Percentiles rank a stretch among this genome's conserved stretches.
Conservation (phyloP, 2,888 invertebrate genomes). For the Hypselothyrea guttata region DNA sequence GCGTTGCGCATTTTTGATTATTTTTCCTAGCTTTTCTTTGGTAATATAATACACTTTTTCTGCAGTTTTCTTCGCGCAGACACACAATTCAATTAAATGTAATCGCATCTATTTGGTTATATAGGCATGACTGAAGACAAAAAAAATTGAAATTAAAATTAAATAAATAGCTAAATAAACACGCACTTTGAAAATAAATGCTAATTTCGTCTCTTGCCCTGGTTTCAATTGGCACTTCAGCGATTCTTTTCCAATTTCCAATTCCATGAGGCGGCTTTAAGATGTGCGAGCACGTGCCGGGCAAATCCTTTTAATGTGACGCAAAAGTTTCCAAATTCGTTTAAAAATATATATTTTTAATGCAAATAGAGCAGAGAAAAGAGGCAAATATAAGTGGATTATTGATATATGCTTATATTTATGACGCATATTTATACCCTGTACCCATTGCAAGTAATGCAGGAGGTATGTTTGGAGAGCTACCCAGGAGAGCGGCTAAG, state of each 20-base stretch:
- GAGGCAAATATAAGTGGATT: constrained; percentile 23
- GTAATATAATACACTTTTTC: constrained; percentile 62
- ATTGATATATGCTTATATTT: constrained; percentile 13
- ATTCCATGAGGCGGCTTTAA: constrained; percentile 10
- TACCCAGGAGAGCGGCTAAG: no score
- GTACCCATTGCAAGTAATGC: no score
- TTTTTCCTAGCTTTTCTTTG: constrained; percentile 27
- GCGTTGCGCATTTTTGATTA: constrained; percentile 59
- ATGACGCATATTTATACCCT: neutral
- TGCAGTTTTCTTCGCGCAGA: constrained; percentile 17
- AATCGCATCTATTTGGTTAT: constrained; percentile 74
- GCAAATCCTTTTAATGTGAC: constrained; percentile 76
- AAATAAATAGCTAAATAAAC: constrained; percentile 74
- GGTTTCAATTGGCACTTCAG: constrained; percentile 47
- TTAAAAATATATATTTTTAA: constrained; percentile 15
- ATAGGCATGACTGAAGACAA: constrained; percentile 60
- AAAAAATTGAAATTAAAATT: constrained; percentile 21
- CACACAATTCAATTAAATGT: constrained; percentile 79
- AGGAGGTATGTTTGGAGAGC: no score
- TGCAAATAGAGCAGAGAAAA: no score
- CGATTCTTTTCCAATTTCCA: constrained; percentile 21
- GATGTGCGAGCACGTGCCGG: constrained; percentile 53
- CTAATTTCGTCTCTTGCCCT: constrained; percentile 57
- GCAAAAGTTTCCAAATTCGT: constrained; percentile 52
- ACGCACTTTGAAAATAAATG: constrained; percentile 66